Evolutionary conservation across 1,140 invertebrate genomes (phyloP), one percentile per base, ranked within the genome.

Genomic region (Sarcophaga bullata): DNA sequence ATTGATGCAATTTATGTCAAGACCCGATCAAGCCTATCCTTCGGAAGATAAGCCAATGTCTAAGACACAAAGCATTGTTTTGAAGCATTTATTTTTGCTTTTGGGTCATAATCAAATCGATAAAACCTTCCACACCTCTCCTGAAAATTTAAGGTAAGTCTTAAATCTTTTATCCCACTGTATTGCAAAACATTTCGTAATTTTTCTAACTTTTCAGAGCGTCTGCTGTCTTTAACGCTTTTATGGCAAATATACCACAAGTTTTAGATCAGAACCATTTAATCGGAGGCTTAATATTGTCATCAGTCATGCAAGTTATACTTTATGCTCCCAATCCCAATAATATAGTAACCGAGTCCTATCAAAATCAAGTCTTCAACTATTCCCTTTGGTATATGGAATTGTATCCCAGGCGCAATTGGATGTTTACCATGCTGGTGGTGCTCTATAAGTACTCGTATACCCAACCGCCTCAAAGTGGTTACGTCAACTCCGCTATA

Each of bases 381-480:
- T 98, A 97, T 88, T 97, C 96, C 37, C 91, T 99, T 9, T 98
- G 96, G 96, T 94, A 94, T 85, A 91, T 99, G 80, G 96, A 97
- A 86, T 93, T 95, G 8, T 94, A 96, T 88, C 93, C 95, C 4
- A 92, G 98, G 19, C 92, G 96, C 81, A 95, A 95, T 83, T 99
- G 98, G 98, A 92, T 99, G 17, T 95, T 97, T 91, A 93, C 97
- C 25, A 88, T 99, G 17, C 93, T 99, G n/a, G 96, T 99, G 11
- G 94, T 99, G 84, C 92, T 99, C 0, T 99, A 99, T 88, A 99
- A 99, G 96, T 99, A 98, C 90, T 95, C 98, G 85, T 99, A 98
- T 88, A 95, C 94, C 82, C 94, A 94, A 80, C 94, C 95, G n/a
- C 93, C 95, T 0, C 91, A 96, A 84, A 96, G 94, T 86, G 93